These are phyloP conservation scores for Cheilosia vernalis DNA, from an alignment of 2,888 invertebrate species.

Conservation along the genomic window DNA sequence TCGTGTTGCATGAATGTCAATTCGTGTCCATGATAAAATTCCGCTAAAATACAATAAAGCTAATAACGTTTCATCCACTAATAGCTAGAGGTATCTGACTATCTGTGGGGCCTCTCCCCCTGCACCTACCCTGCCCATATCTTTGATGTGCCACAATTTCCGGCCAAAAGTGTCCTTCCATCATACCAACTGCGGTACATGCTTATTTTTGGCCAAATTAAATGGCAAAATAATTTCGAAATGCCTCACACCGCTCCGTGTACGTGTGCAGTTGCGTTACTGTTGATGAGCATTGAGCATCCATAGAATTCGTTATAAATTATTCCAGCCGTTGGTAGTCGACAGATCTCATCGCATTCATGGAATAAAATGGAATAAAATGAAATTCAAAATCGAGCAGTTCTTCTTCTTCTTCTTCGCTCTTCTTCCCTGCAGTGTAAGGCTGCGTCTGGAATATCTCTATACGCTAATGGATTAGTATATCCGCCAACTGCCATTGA, in stretches of 20 bases:
- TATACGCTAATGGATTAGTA: conserved; percentile 49
- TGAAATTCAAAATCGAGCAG: conserved; percentile 24
- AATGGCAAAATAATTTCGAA: conserved; percentile 41
- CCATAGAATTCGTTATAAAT: conserved; percentile 47
- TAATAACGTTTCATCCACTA: conserved; percentile 46
- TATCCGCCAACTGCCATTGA: conserved; percentile 7
- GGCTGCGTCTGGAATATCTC: conserved; percentile 4
- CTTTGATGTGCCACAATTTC: conserved; percentile 27
- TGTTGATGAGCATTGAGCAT: conserved; percentile 26
- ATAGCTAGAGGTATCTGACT: neutral
- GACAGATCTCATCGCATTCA: conserved; percentile 10
- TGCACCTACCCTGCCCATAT: neutral
- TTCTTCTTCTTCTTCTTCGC: neutral
- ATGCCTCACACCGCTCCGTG: conserved; percentile 5
- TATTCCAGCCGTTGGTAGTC: conserved; percentile 17
- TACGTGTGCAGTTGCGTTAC: conserved; percentile 1
- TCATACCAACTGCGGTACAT: neutral
- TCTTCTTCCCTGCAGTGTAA: neutral
- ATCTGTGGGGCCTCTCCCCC: conserved; percentile 44
- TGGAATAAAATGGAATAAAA: neutral
- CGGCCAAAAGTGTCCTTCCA: conserved; percentile 10
- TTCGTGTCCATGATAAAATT: conserved; percentile 63
- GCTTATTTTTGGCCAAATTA: conserved; percentile 37
- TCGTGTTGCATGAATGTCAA: conserved; percentile 46
- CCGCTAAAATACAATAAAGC: conserved; percentile 63